A percentile compares a stretch with the other conserved stretches of the same genome.
Conservation (phyloP, 1,140 invertebrate genomes). For the Euschistus heros region DNA sequence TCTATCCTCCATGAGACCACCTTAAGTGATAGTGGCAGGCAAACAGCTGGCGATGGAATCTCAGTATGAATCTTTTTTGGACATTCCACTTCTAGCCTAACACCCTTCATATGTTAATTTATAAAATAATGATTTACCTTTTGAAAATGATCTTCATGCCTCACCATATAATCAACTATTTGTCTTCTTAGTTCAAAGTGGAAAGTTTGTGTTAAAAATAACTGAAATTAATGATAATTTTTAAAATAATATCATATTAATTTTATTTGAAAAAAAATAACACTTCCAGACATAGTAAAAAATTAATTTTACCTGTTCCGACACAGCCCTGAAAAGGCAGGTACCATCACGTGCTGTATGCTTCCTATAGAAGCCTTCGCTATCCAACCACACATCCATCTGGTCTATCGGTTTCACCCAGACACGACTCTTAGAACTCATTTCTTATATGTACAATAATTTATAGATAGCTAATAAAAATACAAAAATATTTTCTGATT, state of each 20-base stretch:
- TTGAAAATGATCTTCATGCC: slow-evolving; percentile 42
- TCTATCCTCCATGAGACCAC: too few relatives aligned
- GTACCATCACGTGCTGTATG: slow-evolving; percentile 70
- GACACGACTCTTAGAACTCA: neutral
- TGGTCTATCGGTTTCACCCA: slow-evolving; percentile 28
- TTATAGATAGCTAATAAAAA: too few relatives aligned
- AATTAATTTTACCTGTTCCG: slow-evolving; percentile 55
- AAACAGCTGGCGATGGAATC: too few relatives aligned
- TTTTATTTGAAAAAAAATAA: too few relatives aligned
- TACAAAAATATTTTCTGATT: too few relatives aligned
- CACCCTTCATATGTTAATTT: neutral
- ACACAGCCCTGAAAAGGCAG: slow-evolving; percentile 71
- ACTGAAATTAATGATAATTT: slow-evolving; percentile 34
- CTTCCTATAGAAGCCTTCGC: slow-evolving; percentile 68
- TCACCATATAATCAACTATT: slow-evolving; percentile 57
- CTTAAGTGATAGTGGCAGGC: too few relatives aligned
- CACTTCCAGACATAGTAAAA: neutral
- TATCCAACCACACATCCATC: slow-evolving; percentile 64
- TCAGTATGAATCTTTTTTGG: too few relatives aligned
- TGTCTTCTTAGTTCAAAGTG: slow-evolving; percentile 59
- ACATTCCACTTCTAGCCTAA: too few relatives aligned
- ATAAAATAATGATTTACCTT: slow-evolving; percentile 7
- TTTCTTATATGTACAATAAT: slow-evolving; percentile 2
- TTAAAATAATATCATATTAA: neutral
- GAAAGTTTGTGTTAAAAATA: slow-evolving; percentile 63